phyloP scores from a whole-genome alignment of 2,888 invertebrate species.

The Ormyrus nitidulus region DNA sequence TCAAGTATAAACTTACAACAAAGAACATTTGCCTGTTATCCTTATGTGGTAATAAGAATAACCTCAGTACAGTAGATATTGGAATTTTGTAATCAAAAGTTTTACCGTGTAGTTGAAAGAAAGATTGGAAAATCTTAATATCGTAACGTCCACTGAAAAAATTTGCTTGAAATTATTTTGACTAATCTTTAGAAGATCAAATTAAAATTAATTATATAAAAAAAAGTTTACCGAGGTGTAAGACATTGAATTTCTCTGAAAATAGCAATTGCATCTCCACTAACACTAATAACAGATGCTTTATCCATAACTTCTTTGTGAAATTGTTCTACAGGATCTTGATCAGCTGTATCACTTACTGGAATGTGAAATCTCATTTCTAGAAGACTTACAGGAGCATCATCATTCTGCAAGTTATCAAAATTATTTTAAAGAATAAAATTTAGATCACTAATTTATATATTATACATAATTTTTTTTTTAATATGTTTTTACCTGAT shows the following conservation, averaged over 20 bases:
- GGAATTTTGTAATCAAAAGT: slow-evolving; percentile 99
- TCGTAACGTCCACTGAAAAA: slow-evolving; percentile 95
- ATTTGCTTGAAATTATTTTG: slow-evolving; percentile 61
- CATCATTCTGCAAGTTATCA: slow-evolving; percentile 87
- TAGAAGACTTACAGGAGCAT: slow-evolving; percentile 96
- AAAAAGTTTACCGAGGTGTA: slow-evolving; percentile 88
- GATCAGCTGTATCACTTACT: slow-evolving; percentile 89
- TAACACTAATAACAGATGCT: slow-evolving; percentile 97
- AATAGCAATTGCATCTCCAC: slow-evolving; percentile 97
- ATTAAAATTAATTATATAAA: slow-evolving; percentile 25
- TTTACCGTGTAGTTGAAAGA: slow-evolving; percentile 96
- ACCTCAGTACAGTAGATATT: slow-evolving; percentile 94
- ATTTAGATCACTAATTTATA: slow-evolving; percentile 8
- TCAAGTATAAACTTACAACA: slow-evolving; percentile 80
- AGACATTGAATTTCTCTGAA: slow-evolving; percentile 98
- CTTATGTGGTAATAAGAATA: slow-evolving; percentile 97
- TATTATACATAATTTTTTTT: slow-evolving; percentile 8
- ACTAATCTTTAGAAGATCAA: slow-evolving; percentile 41
- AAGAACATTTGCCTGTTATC: slow-evolving; percentile 99
- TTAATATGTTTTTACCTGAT: slow-evolving; percentile 80
- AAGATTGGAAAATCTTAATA: slow-evolving; percentile 94
- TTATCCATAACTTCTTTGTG: slow-evolving; percentile 97
- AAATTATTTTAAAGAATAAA: slow-evolving; percentile 65
- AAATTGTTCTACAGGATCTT: slow-evolving; percentile 97
- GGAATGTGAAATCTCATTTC: slow-evolving; percentile 99